Evolutionary conservation across 2,888 invertebrate species (phyloP).

Genomic region (Patella depressa): DNA sequence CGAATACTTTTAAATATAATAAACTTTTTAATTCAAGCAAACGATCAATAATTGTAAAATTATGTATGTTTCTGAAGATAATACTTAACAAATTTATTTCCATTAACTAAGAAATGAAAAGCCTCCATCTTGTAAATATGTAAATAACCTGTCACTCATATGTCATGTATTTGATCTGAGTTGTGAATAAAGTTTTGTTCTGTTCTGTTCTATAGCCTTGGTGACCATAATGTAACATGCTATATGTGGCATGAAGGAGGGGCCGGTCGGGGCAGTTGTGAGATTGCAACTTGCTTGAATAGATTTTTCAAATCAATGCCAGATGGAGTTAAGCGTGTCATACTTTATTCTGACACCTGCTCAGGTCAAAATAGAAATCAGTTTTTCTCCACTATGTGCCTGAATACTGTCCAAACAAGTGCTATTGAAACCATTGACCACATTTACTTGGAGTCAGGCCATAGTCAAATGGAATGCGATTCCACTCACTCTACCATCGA

Average conservation of each 20-base stretch:
- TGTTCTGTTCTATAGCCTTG: not conserved
- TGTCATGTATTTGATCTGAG: too few species aligned
- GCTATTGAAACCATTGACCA: constrained; percentile 3
- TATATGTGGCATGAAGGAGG: constrained; percentile 11
- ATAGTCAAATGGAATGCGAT: not conserved
- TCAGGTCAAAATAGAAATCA: constrained; percentile 13
- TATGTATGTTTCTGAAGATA: too few species aligned
- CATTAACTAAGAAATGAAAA: too few species aligned
- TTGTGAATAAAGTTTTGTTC: too few species aligned
- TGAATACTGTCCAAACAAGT: not conserved
- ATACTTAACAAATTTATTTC: too few species aligned
- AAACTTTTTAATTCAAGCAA: too few species aligned
- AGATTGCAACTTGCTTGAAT: not conserved
- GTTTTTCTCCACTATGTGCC: not conserved
- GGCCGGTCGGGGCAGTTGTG: constrained; percentile 1
- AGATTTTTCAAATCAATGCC: not conserved
- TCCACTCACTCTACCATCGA: not conserved
- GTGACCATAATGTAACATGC: not conserved
- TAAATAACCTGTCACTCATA: too few species aligned
- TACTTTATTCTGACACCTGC: constrained; percentile 5
- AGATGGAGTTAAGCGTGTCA: not conserved
- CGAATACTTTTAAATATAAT: too few species aligned
- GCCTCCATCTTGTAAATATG: too few species aligned
- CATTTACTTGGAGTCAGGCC: not conserved
- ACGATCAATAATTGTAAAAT: too few species aligned